Conservation (phyloP, 2,113 vertebrate species). For the Macquaria ambigua region DNA sequence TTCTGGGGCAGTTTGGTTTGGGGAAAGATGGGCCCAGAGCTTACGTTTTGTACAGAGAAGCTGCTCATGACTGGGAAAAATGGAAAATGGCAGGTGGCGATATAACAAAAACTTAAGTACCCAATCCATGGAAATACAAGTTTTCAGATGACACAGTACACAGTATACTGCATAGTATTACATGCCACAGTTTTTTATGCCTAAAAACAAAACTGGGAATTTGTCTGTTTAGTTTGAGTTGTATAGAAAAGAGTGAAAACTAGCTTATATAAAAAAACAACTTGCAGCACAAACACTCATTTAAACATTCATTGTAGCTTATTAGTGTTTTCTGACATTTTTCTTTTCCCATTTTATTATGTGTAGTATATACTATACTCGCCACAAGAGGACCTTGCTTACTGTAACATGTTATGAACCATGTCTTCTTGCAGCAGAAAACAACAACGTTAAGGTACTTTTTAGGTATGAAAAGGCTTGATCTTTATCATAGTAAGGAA, state of each 20-base stretch:
- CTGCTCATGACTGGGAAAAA: no score
- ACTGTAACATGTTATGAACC: not conserved
- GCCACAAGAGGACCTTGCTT: not conserved
- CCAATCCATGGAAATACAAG: no score
- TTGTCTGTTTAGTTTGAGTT: not conserved
- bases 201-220: not conserved
- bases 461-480: not conserved
- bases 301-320: not conserved
- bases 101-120: no score
- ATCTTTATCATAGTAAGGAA: no score
- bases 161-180: no score
- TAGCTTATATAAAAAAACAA: not conserved
- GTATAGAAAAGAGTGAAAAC: not conserved
- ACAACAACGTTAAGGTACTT: not conserved
- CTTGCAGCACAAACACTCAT: not conserved
- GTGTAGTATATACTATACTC: not conserved
- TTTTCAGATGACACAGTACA: no score
- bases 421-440: not conserved
- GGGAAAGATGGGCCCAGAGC: no score
- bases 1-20: no score
- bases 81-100: no score
- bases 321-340: not conserved
- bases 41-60: no score
- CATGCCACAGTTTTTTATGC: not conserved
- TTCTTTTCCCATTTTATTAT: not conserved